phyloP scores from a whole-genome alignment of 1,140 invertebrate genomes.

The Pemphigus obesinymphae region DNA sequence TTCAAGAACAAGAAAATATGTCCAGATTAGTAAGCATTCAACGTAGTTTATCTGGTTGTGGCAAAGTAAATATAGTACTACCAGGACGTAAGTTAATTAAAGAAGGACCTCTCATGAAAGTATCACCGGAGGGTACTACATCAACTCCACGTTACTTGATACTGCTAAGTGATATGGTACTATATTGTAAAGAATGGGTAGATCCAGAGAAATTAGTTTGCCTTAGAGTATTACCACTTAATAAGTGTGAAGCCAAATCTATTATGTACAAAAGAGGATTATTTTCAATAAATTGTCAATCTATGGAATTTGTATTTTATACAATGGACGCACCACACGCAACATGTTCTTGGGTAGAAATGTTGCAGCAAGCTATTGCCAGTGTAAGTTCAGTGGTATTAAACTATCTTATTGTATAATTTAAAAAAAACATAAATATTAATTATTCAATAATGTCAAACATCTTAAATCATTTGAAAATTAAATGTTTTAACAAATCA shows the following conservation, averaged over 20 bases:
- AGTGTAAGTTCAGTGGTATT: conserved; percentile 48
- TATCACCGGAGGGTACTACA: conserved; percentile 48
- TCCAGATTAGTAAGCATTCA: conserved; percentile 65
- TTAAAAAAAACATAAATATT: too few species aligned
- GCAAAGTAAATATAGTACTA: conserved; percentile 61
- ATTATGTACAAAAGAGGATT: conserved; percentile 55
- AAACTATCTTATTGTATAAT: not conserved
- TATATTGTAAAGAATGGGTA: conserved; percentile 58
- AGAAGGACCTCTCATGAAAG: conserved; percentile 65
- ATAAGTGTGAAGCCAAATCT: conserved; percentile 58
- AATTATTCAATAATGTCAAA: too few species aligned
- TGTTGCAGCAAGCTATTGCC: conserved; percentile 56
- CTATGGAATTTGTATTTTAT: conserved; percentile 58
- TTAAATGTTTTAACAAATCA: too few species aligned
- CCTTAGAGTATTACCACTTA: conserved; percentile 58
- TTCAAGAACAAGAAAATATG: conserved; percentile 67
- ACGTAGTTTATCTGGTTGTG: conserved; percentile 55
- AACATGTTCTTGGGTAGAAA: conserved; percentile 56
- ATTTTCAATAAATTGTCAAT: conserved; percentile 58
- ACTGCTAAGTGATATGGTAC: conserved; percentile 58
- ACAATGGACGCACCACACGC: conserved; percentile 54
- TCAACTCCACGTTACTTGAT: conserved; percentile 53
- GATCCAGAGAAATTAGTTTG: conserved; percentile 52
- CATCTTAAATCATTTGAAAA: too few species aligned
- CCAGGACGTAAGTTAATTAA: conserved; percentile 66